These are phyloP conservation scores for Choreutis nemorana DNA, from an alignment of 2,888 invertebrate genomes.

Conservation along the genomic window DNA sequence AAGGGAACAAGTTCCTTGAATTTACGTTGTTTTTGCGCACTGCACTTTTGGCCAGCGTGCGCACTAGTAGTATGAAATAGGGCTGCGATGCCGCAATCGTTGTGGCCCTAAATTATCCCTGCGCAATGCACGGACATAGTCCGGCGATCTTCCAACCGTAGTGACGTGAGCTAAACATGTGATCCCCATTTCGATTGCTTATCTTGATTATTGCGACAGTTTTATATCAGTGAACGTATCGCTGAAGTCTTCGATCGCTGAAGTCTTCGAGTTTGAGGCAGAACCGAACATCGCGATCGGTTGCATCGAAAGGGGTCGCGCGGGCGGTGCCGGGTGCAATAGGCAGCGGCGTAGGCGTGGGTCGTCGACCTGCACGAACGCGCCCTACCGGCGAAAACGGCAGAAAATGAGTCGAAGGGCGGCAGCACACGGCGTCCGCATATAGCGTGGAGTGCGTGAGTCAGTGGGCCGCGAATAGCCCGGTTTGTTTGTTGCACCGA, in stretches of 20 bases:
- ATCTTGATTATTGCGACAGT: slow-evolving; percentile 4
- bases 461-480: slow-evolving; percentile 61
- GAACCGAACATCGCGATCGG: slow-evolving; percentile 1
- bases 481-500: slow-evolving; percentile 62
- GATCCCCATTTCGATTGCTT: slow-evolving; percentile 6
- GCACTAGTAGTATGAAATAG: slow-evolving; percentile 31
- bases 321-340: slow-evolving; percentile 44
- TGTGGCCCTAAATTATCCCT: slow-evolving; percentile 27
- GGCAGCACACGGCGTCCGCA: slow-evolving; percentile 60
- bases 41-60: slow-evolving; percentile 36
- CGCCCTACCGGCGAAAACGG: slow-evolving; percentile 55
- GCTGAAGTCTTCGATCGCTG: slow-evolving; percentile 5
- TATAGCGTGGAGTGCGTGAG: slow-evolving; percentile 62
- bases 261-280: slow-evolving; percentile 3
- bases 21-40: slow-evolving; percentile 41
- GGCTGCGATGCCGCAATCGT: slow-evolving; percentile 32
- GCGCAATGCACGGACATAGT: slow-evolving; percentile 17
- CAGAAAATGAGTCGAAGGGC: slow-evolving; percentile 62
- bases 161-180: slow-evolving; percentile 14
- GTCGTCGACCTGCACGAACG: slow-evolving; percentile 54
- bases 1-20: too few relatives aligned
- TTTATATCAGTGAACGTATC: slow-evolving; percentile 7
- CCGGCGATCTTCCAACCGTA: slow-evolving; percentile 6
- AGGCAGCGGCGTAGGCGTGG: slow-evolving; percentile 41
- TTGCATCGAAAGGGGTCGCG: slow-evolving; percentile 9